Evolutionary conservation across 2,888 invertebrate species (phyloP), one percentile per base, ranked within the genome.

Genomic region (Notocelia uddmanniana): DNA sequence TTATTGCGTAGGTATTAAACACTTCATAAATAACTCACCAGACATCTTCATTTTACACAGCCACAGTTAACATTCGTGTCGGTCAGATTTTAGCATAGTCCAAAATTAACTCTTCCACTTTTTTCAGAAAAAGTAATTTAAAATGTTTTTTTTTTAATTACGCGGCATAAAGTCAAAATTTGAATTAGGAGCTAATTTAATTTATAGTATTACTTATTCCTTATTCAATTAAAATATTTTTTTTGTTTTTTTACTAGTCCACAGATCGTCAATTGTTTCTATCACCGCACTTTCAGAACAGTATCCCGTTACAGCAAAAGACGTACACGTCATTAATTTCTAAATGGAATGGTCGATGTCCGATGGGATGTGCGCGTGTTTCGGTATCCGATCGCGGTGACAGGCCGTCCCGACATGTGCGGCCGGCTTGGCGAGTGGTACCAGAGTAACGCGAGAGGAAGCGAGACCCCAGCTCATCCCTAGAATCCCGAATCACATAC

Each of bases 391-490:
- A 79, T 76, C 78, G 80, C 66, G 64, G 58, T 34, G 60, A 62
- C 73, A 54, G 79, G n/a, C 45, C 45, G 45, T n/a, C 45, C 74
- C 77, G 70, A 50, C 74, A 76, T 88, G 92, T 92, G 90, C 85
- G 90, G 77, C 88, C 85, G 81, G 89, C 88, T 89, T 91, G 88
- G 83, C 93, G 92, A 83, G 84, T 93, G 86, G 87, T 87, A 87
- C 90, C 88, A 87, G 88, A 93, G 88, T 93, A 93, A 90, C 90
- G 84, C 79, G 92, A 89, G 92, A 90, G 90, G 89, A 92, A 92
- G 91, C 89, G 92, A 92, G 93, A 91, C 83, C 83, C 86, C 87
- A 87, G 89, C 92, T 92, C 94, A 95, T 94, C 91, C 95, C 95
- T 91, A 92, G 91, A 87, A 91, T 93, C 90, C 94, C 93, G 88